Conservation (phyloP, 1,140 invertebrate species). For the Oscheius sp. region DNA sequence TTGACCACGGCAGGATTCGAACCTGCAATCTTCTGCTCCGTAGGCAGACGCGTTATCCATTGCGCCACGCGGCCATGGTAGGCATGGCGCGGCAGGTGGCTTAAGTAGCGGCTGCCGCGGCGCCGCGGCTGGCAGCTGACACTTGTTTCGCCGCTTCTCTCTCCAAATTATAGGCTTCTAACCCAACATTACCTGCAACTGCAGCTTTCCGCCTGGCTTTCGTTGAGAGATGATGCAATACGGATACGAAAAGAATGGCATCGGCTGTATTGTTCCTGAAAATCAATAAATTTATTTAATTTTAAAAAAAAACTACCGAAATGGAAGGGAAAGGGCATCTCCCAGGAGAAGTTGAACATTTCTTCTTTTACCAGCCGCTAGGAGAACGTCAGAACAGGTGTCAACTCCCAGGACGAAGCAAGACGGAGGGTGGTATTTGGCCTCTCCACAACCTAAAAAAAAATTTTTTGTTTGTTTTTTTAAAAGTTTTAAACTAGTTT, state of each 20-base stretch:
- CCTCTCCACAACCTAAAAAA: slow-evolving; percentile 31
- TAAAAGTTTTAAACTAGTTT: no score
- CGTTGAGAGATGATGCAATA: slow-evolving; percentile 37
- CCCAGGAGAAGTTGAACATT: slow-evolving; percentile 22
- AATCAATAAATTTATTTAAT: slow-evolving; percentile 2
- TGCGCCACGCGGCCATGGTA: slow-evolving; percentile 19
- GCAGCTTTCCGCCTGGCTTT: slow-evolving; percentile 24
- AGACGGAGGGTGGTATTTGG: slow-evolving; percentile 27
- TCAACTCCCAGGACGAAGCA: slow-evolving; percentile 36
- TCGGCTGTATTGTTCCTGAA: slow-evolving; percentile 24
- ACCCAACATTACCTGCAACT: slow-evolving; percentile 5
- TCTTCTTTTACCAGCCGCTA: neutral
- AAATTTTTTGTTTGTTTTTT: no score
- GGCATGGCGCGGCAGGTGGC: neutral
- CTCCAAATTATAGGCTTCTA: neutral
- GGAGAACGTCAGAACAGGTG: slow-evolving; percentile 32
- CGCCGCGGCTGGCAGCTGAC: no score
- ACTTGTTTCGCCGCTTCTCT: no score
- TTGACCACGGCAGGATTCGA: slow-evolving; percentile 17
- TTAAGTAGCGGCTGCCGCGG: no score
- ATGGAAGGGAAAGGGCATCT: slow-evolving; percentile 33
- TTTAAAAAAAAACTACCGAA: slow-evolving; percentile 14
- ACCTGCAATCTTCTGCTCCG: slow-evolving; percentile 21
- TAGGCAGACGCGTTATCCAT: slow-evolving; percentile 28
- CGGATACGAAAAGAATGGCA: slow-evolving; percentile 36